Percentiles rank a stretch among this genome's conserved stretches.
These are phyloP conservation scores for Corvus hawaiiensis DNA, from an alignment of 2,113 vertebrate genomes.

Conservation along the genomic window DNA sequence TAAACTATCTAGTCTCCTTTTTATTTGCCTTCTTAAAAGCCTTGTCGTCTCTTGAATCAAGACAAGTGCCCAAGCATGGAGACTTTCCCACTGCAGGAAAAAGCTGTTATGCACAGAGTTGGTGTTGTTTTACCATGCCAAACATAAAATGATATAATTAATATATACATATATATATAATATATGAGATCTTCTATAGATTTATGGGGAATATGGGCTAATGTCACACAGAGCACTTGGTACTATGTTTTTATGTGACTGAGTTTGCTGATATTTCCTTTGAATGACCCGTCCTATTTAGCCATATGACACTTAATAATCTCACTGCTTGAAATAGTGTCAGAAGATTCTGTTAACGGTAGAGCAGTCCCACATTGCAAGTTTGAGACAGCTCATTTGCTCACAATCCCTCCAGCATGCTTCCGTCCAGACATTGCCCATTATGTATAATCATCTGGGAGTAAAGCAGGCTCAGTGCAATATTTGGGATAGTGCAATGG, in stretches of 20 bases:
- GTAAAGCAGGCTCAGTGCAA: neutral
- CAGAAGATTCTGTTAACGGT: slow-evolving; percentile 41
- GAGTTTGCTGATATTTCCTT: slow-evolving; percentile 10
- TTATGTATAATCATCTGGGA: slow-evolving; percentile 41
- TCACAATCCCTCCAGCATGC: slow-evolving; percentile 26
- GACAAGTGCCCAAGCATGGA: neutral
- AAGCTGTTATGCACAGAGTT: neutral
- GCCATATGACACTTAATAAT: slow-evolving; percentile 4
- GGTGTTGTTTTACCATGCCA: neutral
- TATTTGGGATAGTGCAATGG: neutral
- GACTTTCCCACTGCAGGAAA: neutral
- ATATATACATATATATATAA: neutral
- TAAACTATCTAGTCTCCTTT: neutral
- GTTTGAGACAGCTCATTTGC: slow-evolving; percentile 56
- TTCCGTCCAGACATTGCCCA: slow-evolving; percentile 39
- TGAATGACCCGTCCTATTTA: slow-evolving; percentile 40
- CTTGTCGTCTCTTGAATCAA: neutral
- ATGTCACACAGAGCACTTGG: neutral
- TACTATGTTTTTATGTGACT: neutral
- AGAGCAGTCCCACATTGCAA: slow-evolving; percentile 22
- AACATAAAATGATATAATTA: neutral
- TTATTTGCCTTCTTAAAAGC: neutral
- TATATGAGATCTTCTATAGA: neutral
- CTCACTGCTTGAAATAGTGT: slow-evolving; percentile 44
- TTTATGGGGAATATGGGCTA: neutral